A percentile compares a stretch with the other conserved stretches of the same genome.
Evolutionary conservation across 2,797 vertebrate genomes (phyloP).

Genomic region (Lagodon rhomboides): DNA sequence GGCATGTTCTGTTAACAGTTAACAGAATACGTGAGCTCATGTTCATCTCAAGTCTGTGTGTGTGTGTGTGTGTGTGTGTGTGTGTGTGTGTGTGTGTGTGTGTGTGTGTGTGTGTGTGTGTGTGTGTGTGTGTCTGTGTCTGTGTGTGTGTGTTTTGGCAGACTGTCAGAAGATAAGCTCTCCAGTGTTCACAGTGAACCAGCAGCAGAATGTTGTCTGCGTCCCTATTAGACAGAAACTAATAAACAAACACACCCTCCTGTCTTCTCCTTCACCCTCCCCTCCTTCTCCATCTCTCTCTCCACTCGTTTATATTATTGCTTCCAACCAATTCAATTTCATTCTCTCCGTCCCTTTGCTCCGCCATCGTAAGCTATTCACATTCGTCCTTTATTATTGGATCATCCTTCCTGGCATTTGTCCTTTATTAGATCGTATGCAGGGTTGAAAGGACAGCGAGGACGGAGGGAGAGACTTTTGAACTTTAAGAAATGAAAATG

Average conservation of each 20-base stretch:
- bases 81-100: background rate
- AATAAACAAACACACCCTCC: slow-evolving; percentile 21
- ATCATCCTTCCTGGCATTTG: slow-evolving; percentile 39
- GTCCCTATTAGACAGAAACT: slow-evolving; percentile 35
- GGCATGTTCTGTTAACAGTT: background rate
- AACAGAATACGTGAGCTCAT: background rate
- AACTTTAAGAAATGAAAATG: slow-evolving; percentile 29
- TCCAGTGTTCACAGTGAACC: slow-evolving; percentile 35
- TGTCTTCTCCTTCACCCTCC: background rate
- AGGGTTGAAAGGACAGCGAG: slow-evolving; percentile 2
- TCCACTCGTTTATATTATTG: slow-evolving; percentile 12
- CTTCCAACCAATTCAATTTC: background rate
- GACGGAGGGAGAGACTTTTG: slow-evolving; percentile 29
- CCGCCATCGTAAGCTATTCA: slow-evolving; percentile 30
- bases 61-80: background rate
- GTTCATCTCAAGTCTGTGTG: background rate
- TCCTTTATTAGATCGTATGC: slow-evolving; percentile 44
- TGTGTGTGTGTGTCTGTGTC: slow-evolving; percentile 7
- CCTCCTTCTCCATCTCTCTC: background rate
- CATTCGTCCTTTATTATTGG: slow-evolving; percentile 54
- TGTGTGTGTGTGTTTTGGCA: slow-evolving; percentile 9
- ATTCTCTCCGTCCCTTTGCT: slow-evolving; percentile 26
- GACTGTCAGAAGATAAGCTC: slow-evolving; percentile 38
- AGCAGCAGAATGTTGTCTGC: slow-evolving; percentile 42
- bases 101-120: background rate